Conservation (phyloP, 2,888 invertebrate species). For the Acanthosepion lycidas region DNA sequence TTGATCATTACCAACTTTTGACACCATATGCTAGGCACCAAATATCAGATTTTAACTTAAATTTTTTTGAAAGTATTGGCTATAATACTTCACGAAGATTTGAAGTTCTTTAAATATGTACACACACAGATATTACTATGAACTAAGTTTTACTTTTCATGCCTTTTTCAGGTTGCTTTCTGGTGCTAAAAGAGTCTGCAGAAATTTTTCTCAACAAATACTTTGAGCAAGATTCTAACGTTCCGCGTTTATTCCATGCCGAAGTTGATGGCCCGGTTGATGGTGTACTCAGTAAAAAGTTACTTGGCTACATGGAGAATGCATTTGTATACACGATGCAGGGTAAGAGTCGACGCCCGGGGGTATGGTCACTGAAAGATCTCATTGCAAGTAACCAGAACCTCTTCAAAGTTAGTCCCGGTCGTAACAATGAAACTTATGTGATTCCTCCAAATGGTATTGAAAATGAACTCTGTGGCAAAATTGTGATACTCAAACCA, state of each 20-base stretch:
- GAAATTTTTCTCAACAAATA: background rate
- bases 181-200: constrained; percentile 55
- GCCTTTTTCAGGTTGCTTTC: constrained; percentile 58
- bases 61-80: no score
- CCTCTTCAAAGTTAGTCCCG: constrained; percentile 60
- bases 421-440: constrained; percentile 56
- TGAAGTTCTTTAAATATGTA: no score
- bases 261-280: background rate
- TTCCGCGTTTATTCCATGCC: constrained; percentile 33
- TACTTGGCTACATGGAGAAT: background rate
- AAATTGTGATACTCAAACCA: constrained; percentile 54
- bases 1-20: no score
- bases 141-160: background rate
- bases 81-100: no score
- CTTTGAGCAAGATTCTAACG: background rate
- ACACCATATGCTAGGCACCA: no score
- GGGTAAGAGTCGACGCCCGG: constrained; percentile 64
- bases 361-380: constrained; percentile 61
- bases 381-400: constrained; percentile 63
- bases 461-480: constrained; percentile 59
- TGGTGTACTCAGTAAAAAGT: background rate
- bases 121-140: no score
- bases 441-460: constrained; percentile 61
- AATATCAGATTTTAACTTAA: no score
- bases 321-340: constrained; percentile 63